Percentiles rank a stretch among this genome's conserved stretches.
Conservation (phyloP, 2,113 vertebrate genomes). For the Cranoglanis bouderius region DNA sequence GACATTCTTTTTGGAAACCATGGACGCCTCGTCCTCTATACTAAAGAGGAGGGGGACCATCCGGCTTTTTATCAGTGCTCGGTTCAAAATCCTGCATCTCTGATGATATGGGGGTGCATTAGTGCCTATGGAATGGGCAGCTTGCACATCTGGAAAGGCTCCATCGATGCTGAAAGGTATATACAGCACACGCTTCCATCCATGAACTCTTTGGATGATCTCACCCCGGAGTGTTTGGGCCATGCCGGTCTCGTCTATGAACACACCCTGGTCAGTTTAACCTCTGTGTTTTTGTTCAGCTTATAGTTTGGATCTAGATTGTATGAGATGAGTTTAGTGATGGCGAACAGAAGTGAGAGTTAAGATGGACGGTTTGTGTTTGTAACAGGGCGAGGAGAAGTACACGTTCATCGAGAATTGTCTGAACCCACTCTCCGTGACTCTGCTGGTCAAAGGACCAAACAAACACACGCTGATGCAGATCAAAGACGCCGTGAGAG, state of each 20-base stretch:
- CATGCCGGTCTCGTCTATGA: conserved; percentile 91
- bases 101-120: no score
- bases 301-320: background rate
- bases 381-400: conserved; percentile 90
- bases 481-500: conserved; percentile 93
- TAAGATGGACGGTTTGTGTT: background rate
- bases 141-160: no score
- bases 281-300: background rate
- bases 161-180: no score
- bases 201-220: conserved; percentile 93
- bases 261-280: conserved; percentile 84
- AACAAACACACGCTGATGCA: conserved; percentile 95
- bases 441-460: conserved; percentile 89
- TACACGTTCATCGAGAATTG: conserved; percentile 96
- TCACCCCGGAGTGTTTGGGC: conserved; percentile 88
- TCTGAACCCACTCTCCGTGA: conserved; percentile 91
- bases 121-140: no score
- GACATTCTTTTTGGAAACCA: no score
- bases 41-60: no score
- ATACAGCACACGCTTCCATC: no score
- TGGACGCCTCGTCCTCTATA: no score
- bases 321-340: background rate
- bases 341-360: no score
- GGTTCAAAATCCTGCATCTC: no score
- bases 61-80: no score